phyloP scores from a whole-genome alignment of 1,140 invertebrate genomes.

The Meloidogyne hapla region DNA sequence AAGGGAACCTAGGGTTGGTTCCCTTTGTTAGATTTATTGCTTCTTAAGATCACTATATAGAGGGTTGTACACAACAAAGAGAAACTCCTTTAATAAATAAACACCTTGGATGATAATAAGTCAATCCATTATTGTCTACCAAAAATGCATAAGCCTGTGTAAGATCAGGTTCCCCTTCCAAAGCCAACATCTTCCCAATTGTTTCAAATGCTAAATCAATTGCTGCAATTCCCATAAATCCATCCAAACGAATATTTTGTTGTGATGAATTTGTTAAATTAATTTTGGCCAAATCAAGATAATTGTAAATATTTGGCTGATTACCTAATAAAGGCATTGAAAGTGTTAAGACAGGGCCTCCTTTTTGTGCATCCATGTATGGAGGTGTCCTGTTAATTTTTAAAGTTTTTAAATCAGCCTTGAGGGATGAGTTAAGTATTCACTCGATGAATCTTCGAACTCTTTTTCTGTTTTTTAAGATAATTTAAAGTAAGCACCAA shows the following conservation, averaged over 20 bases:
- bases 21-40: no score
- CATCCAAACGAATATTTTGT: constrained; percentile 13
- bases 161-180: constrained; percentile 22
- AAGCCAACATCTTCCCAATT: constrained; percentile 22
- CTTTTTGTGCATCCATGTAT: constrained; percentile 60
- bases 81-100: constrained; percentile 5
- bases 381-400: constrained; percentile 33
- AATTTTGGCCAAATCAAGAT: not conserved
- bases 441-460: no score
- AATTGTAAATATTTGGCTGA: constrained; percentile 5
- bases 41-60: no score
- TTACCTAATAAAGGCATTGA: constrained; percentile 55
- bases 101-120: constrained; percentile 56
- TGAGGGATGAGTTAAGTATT: no score
- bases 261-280: constrained; percentile 6
- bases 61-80: not conserved
- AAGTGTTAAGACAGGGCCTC: constrained; percentile 51
- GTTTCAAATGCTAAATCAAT: constrained; percentile 47
- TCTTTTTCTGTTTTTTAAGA: not conserved
- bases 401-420: not conserved
- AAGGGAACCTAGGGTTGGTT: no score
- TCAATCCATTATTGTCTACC: constrained; percentile 62
- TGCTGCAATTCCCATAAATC: constrained; percentile 52
- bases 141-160: constrained; percentile 53
- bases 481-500: constrained; percentile 23